phyloP scores from a whole-genome alignment of 2,888 invertebrate genomes.

The Habroteleia sp. region DNA sequence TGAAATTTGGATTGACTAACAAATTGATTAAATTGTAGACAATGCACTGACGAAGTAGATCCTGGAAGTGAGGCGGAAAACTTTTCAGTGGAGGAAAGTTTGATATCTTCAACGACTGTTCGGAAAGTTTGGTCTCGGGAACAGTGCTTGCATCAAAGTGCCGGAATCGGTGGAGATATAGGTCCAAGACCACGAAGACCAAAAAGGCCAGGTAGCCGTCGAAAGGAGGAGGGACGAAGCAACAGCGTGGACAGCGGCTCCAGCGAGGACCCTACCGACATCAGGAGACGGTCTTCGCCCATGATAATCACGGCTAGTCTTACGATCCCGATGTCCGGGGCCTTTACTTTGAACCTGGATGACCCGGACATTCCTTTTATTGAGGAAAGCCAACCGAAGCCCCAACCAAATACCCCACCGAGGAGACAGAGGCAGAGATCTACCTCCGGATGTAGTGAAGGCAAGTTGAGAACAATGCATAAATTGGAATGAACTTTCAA shows the following conservation, averaged over 20 bases:
- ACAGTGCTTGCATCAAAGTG: conserved; percentile 83
- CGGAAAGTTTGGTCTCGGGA: conserved; percentile 83
- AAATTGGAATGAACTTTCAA: too few relatives aligned
- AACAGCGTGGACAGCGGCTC: conserved; percentile 82
- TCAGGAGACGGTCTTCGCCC: conserved; percentile 83
- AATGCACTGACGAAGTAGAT: conserved; percentile 77
- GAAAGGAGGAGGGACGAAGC: conserved; percentile 82
- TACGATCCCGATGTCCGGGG: conserved; percentile 86
- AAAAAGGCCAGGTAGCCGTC: conserved; percentile 79
- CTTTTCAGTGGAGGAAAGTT: conserved; percentile 73
- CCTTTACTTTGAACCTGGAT: conserved; percentile 83
- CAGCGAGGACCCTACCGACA: conserved; percentile 78
- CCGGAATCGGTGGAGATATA: conserved; percentile 82
- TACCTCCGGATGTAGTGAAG: conserved; percentile 77
- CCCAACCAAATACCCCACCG: conserved; percentile 79
- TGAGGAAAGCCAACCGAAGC: conserved; percentile 82
- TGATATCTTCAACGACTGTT: conserved; percentile 66
- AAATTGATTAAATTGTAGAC: conserved; percentile 66
- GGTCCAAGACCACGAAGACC: conserved; percentile 83
- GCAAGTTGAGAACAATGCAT: too few relatives aligned
- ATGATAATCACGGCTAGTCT: conserved; percentile 89
- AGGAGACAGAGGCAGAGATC: conserved; percentile 81
- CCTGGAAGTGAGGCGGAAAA: conserved; percentile 78
- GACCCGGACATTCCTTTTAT: conserved; percentile 87
- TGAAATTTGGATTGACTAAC: too few relatives aligned